Evolutionary conservation across 2,113 vertebrate species (phyloP).

Genomic region (Gymnarchus niloticus): DNA sequence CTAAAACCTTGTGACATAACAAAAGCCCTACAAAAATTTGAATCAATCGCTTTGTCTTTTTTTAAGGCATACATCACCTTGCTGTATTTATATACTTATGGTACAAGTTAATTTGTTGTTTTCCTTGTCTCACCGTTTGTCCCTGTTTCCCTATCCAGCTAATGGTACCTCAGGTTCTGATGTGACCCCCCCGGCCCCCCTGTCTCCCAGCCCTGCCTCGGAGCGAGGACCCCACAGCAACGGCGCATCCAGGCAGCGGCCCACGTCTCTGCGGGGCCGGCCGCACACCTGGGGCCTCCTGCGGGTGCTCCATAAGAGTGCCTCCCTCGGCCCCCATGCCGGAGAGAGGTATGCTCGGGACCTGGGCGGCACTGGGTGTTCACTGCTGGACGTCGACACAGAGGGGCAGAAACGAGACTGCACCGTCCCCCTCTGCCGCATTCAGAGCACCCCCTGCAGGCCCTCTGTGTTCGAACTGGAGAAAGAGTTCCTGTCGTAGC

Average conservation of each 20-base stretch:
- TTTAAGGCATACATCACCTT: not conserved
- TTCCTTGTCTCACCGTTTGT: not conserved
- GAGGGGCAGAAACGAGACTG: slow-evolving; percentile 83
- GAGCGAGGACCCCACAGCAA: slow-evolving; percentile 46
- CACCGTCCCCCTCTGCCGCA: slow-evolving; percentile 78
- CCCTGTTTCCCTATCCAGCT: slow-evolving; percentile 39
- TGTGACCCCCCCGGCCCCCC: slow-evolving; percentile 33
- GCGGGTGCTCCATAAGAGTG: slow-evolving; percentile 62
- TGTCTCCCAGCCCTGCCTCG: slow-evolving; percentile 28
- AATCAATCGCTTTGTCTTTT: not conserved
- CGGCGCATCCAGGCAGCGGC: slow-evolving; percentile 55
- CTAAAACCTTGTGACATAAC: too few species aligned
- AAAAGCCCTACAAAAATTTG: not conserved
- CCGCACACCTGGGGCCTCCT: slow-evolving; percentile 65
- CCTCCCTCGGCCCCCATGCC: slow-evolving; percentile 56
- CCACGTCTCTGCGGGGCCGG: slow-evolving; percentile 62
- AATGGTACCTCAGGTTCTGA: slow-evolving; percentile 46
- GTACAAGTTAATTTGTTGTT: not conserved
- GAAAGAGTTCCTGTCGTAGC: slow-evolving; percentile 79
- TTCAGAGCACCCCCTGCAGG: slow-evolving; percentile 65
- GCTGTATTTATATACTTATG: not conserved
- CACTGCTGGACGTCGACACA: slow-evolving; percentile 73
- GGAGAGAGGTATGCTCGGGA: slow-evolving; percentile 50
- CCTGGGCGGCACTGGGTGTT: slow-evolving; percentile 60
- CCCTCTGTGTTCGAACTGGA: slow-evolving; percentile 75